A percentile compares a stretch with the other conserved stretches of the same genome.
Evolutionary conservation across 2,888 invertebrate genomes (phyloP).

Genomic region (Tinea semifulvella): DNA sequence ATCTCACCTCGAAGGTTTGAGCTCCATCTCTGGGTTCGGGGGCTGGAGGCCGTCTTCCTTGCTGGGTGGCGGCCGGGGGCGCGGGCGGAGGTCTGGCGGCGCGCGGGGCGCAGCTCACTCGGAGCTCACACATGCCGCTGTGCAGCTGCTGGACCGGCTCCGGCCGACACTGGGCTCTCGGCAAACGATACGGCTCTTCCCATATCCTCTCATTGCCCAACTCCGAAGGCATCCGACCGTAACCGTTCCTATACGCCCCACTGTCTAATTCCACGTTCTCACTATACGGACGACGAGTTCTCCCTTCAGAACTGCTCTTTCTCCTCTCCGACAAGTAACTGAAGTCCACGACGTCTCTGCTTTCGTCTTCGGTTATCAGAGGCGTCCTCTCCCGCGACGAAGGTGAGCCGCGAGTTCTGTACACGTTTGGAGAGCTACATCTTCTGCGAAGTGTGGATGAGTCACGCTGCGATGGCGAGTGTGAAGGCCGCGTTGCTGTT

Average conservation of each 20-base stretch:
- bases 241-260: slow-evolving; percentile 47
- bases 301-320: slow-evolving; percentile 36
- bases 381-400: slow-evolving; percentile 39
- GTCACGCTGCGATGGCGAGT: slow-evolving; percentile 48
- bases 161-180: slow-evolving; percentile 46
- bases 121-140: slow-evolving; percentile 49
- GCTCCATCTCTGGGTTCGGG: slow-evolving; percentile 51
- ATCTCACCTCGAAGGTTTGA: slow-evolving; percentile 48
- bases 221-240: slow-evolving; percentile 39
- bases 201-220: slow-evolving; percentile 37
- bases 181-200: slow-evolving; percentile 56
- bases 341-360: slow-evolving; percentile 49
- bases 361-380: slow-evolving; percentile 48
- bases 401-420: slow-evolving; percentile 39
- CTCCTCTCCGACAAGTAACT: slow-evolving; percentile 42
- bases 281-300: slow-evolving; percentile 52
- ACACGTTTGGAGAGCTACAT: slow-evolving; percentile 58
- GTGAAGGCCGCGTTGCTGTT: slow-evolving; percentile 52
- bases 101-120: slow-evolving; percentile 52
- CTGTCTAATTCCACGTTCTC: slow-evolving; percentile 53
- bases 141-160: slow-evolving; percentile 50
- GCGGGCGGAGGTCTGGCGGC: slow-evolving; percentile 48
- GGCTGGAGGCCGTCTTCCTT: slow-evolving; percentile 41
- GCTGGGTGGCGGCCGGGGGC: slow-evolving; percentile 30
- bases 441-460: slow-evolving; percentile 44